Base-by-base conservation (phyloP, 2,888 invertebrate species). In the Ennomos fuscantarius region DNA sequence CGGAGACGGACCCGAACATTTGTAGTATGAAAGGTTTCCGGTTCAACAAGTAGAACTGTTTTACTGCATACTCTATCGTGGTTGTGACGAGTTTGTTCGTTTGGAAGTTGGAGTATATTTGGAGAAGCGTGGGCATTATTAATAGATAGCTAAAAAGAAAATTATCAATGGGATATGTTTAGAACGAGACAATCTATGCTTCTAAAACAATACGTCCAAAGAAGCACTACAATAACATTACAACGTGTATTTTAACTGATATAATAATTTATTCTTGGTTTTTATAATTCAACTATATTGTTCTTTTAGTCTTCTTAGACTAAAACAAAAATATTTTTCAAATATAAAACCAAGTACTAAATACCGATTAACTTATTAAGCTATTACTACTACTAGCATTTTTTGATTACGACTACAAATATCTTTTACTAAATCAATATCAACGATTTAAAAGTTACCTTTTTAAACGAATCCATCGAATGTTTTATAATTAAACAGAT, bases 1-100 rank as follows among this genome's bases (percentile, higher is more conserved):
- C 97, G 0, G 99, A 99, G 0, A 99, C 97, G 2, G 99, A 98
- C 1, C 99, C 99, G 89, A 99, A 99, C 98, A 99, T 98, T 94
- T 99, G 99, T 49, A 99, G 93, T 70, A 99, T 97, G 78, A 99
- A 99, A 1, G 99, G 99, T 79, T 99, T 99, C 48, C 99, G 94
- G 81, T 99, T 99, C 84, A 99, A 94, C 57, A 99, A 93, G 86
- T 99, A 99, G 87, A 99, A 99, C 81, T 99, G 99, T 78, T 99
- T 98, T 10, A 99, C 99, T 0, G 99, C 98, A 82, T 99, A 99
- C 82, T 99, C 99, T 52, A 99, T 97, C 0, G 99, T 98, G 0
- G 98, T 96, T 6, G 97, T 98, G 1, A 99, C 96, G 15, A 99
- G 92, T 78, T 96, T 96, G 86, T 99, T 99, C 0, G 99, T 98